A percentile compares a stretch with the other conserved stretches of the same genome.
Evolutionary conservation across 1,140 invertebrate species (phyloP).

Genomic region (Gonatopus flavifemur): DNA sequence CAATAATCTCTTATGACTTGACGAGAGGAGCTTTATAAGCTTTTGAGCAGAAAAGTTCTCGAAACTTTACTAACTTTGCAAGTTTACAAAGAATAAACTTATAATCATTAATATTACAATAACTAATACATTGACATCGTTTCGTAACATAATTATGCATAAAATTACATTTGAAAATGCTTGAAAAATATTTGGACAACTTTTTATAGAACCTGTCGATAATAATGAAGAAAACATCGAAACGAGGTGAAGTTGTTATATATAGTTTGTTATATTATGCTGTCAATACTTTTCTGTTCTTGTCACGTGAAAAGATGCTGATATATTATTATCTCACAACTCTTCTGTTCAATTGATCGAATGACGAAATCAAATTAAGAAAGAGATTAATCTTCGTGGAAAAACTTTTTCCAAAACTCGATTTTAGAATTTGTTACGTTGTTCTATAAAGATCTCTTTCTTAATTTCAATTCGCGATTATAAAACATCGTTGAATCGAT

Average conservation of each 20-base stretch:
- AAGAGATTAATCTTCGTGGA: too few species aligned
- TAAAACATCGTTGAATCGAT: slow-evolving; percentile 7
- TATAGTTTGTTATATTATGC: background rate
- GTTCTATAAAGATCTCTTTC: background rate
- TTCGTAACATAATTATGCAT: slow-evolving; percentile 12
- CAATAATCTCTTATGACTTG: slow-evolving; percentile 57
- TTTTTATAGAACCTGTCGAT: background rate
- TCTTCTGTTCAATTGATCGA: too few species aligned
- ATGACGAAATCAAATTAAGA: too few species aligned
- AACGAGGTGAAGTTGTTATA: background rate
- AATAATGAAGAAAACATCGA: slow-evolving; percentile 7
- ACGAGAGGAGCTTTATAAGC: slow-evolving; percentile 50
- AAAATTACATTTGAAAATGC: background rate
- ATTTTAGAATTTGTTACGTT: too few species aligned
- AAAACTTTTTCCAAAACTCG: too few species aligned
- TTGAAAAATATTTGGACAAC: slow-evolving; percentile 15
- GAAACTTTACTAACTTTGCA: too few species aligned
- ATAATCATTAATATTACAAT: too few species aligned
- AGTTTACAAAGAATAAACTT: slow-evolving; percentile 39
- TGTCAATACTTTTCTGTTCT: background rate
- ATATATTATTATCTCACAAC: too few species aligned
- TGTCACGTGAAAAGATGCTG: too few species aligned
- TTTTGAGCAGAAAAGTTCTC: slow-evolving; percentile 54
- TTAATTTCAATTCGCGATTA: background rate
- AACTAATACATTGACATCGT: too few species aligned